A percentile compares a stretch with the other conserved stretches of the same genome.
Conservation (phyloP, 2,797 vertebrate species). For the Chelon auratus region DNA sequence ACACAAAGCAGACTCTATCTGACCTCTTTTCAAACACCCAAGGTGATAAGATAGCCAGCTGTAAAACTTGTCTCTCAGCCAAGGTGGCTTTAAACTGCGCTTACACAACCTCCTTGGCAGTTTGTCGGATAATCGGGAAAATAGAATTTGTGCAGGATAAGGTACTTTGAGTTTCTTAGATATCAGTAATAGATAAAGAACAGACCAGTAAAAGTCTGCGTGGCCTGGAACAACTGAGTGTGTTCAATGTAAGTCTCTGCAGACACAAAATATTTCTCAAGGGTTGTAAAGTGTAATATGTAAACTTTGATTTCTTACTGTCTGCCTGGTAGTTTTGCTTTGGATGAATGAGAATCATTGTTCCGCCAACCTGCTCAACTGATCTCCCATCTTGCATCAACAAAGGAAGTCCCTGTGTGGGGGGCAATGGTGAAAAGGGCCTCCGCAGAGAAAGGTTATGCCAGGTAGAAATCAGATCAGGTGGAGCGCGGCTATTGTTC, state of each 20-base stretch:
- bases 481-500: constrained; percentile 51
- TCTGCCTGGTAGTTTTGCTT: constrained; percentile 29
- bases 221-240: constrained; percentile 1
- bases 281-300: constrained; percentile 31
- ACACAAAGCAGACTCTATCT: constrained; percentile 54
- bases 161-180: constrained; percentile 25
- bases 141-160: constrained; percentile 22
- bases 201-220: constrained; percentile 16
- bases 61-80: constrained; percentile 59
- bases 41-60: constrained; percentile 62
- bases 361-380: constrained; percentile 52
- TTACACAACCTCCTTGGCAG: constrained; percentile 54
- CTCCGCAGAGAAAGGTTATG: constrained; percentile 34
- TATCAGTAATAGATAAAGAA: constrained; percentile 35
- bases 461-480: constrained; percentile 62
- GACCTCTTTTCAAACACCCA: constrained; percentile 50
- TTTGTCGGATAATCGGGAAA: not conserved
- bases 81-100: constrained; percentile 26
- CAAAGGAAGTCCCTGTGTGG: constrained; percentile 64
- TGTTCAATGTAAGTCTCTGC: not conserved
- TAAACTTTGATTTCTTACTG: constrained; percentile 42
- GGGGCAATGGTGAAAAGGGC: constrained; percentile 28
- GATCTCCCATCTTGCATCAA: constrained; percentile 59
- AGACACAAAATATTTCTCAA: constrained; percentile 28
- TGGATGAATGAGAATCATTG: constrained; percentile 70